Base-by-base conservation (phyloP, 2,113 vertebrate species). In the Henicopernis longicauda region DNA sequence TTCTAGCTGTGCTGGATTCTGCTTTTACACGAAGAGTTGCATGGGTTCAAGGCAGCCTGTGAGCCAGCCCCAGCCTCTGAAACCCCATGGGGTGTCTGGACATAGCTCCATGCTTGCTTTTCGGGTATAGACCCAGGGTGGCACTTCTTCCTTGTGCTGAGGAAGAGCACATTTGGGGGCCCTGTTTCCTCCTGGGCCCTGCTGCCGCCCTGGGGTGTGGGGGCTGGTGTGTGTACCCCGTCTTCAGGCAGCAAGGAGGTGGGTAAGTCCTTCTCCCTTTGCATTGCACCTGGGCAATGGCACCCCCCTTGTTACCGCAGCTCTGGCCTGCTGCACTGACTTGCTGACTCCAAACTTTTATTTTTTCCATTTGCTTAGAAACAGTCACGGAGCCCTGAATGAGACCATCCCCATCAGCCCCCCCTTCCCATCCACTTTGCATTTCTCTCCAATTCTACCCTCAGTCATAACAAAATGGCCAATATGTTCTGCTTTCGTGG, bases 151-250 rank as follows among this genome's bases (percentile, higher is more conserved):
- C 32, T 19, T 26, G 42, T 17, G 36, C 4, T 4, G 49, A 81
- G 19, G 32, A 81, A 69, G n/a, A 87, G 14, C 25, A 42, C 4
- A 8, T 50, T 5, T 50, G 29, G 22, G 16, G 32, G 5, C 10
- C 18, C 10, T 52, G 49, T 10, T 57, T 31, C 27, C 20, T 57
- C 26, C 47, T 36, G 49, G 15, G 49, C 14, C 32, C 40, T 61
- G 55, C 32, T 49, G 38, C 20, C 6, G 0, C 21, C 13, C 38
- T 0, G 0, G 21, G 31, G 7, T 29, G 16, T 1, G 1, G 34
- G 31, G 9, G 5, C 31, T 7, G 4, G 31, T 17, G 32, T 29
- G 13, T 3, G 7, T 6, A 21, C 7, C 32, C 7, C 5, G 1
- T 42, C 32, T 70, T 65, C 57, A 45, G 61, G 77, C 61, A 55